Evolutionary conservation across 2,888 invertebrate species (phyloP).

Genomic region (Hoplodrina ambigua): DNA sequence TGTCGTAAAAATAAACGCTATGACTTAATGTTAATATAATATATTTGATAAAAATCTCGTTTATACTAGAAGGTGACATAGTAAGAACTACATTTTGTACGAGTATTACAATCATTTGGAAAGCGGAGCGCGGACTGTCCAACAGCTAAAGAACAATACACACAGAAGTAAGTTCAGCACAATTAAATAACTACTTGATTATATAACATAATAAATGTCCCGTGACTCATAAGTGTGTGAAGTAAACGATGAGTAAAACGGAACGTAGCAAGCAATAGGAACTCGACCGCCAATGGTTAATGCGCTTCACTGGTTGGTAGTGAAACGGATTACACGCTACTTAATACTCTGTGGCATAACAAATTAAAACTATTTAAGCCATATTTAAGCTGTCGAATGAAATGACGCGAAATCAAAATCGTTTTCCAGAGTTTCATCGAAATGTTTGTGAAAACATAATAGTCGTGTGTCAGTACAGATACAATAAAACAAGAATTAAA

Average conservation of each 20-base stretch:
- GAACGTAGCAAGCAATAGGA: conserved; percentile 67
- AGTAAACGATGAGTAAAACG: conserved; percentile 16
- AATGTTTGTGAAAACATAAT: conserved; percentile 34
- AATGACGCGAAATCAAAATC: conserved; percentile 45
- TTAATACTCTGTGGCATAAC: conserved; percentile 38
- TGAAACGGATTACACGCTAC: conserved; percentile 68
- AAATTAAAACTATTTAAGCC: conserved; percentile 31
- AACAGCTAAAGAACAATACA: neutral
- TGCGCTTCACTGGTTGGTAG: conserved; percentile 76
- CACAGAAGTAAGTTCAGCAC: conserved; percentile 19
- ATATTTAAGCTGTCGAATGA: conserved; percentile 8
- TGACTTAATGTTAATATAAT: conserved; percentile 66
- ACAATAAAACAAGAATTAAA: conserved; percentile 26
- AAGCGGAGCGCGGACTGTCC: conserved; percentile 22
- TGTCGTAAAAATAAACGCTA: conserved; percentile 76
- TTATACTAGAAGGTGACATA: conserved; percentile 85
- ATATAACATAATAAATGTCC: conserved; percentile 2
- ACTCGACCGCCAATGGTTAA: conserved; percentile 72
- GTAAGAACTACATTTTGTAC: conserved; percentile 82
- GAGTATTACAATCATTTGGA: conserved; percentile 61
- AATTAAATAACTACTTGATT: neutral
- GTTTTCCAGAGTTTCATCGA: conserved; percentile 6
- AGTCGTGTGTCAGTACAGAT: neutral
- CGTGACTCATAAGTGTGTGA: conserved; percentile 8
- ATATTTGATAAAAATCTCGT: conserved; percentile 65